phyloP scores from a whole-genome alignment of 2,113 vertebrate species.

The Falco punctatus region DNA sequence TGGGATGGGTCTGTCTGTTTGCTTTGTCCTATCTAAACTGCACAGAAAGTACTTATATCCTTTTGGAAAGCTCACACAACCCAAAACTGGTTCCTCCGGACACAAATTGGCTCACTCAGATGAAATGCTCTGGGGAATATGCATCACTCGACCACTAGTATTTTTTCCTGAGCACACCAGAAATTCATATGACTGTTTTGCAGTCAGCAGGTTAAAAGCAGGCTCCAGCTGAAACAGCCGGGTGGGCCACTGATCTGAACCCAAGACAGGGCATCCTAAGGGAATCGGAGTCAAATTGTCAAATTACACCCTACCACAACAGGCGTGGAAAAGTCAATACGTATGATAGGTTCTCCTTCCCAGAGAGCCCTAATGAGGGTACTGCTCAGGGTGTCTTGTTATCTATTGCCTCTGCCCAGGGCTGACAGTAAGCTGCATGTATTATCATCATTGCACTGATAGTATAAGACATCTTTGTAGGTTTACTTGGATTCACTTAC shows the following conservation, averaged over 20 bases:
- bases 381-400: neutral
- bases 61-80: neutral
- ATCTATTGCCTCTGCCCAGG: neutral
- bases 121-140: neutral
- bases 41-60: neutral
- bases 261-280: neutral
- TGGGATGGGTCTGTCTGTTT: neutral
- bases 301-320: neutral
- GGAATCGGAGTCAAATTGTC: neutral
- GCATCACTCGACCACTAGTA: neutral
- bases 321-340: neutral
- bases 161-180: neutral
- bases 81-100: neutral
- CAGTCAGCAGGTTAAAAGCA: neutral
- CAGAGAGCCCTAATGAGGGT: neutral
- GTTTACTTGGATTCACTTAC: neutral
- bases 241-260: constrained; percentile 5
- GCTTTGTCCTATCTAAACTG: neutral
- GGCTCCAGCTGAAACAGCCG: constrained; percentile 2
- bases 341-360: neutral
- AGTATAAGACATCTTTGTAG: neutral
- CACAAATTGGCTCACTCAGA: neutral
- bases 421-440: neutral
- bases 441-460: neutral
- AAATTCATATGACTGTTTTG: neutral